Conservation (phyloP, 2,113 vertebrate genomes). For the Cheilinus undulatus region DNA sequence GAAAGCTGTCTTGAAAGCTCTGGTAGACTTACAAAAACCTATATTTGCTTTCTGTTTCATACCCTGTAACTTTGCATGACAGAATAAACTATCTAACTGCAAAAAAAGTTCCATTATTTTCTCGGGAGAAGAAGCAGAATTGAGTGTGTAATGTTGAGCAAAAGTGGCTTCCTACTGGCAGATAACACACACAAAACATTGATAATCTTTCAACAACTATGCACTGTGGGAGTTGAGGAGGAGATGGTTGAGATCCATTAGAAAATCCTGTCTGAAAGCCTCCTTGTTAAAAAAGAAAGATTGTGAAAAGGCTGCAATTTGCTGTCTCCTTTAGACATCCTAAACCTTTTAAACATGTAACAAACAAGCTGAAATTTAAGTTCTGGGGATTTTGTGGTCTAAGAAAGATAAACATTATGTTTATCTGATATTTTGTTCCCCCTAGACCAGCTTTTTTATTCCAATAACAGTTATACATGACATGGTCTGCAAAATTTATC, state of each 20-base stretch:
- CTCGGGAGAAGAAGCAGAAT: not conserved
- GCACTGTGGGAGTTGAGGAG: not conserved
- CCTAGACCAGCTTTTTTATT: fast-evolving
- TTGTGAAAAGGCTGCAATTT: not conserved
- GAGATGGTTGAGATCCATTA: not conserved
- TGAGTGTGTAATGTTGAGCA: not conserved
- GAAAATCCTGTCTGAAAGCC: conserved; percentile 3
- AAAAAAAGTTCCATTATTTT: not conserved
- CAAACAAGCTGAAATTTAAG: not conserved
- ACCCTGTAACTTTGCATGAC: not conserved
- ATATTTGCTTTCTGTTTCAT: not conserved
- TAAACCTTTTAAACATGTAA: conserved; percentile 10
- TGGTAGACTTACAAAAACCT: not conserved
- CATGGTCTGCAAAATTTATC: too few relatives aligned
- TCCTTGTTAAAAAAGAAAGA: conserved; percentile 3
- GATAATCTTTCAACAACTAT: not conserved
- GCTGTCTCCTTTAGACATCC: conserved; percentile 14
- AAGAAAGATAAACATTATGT: not conserved
- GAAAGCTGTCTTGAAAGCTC: not conserved
- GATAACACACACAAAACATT: not conserved
- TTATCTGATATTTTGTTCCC: not conserved
- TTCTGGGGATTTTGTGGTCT: not conserved
- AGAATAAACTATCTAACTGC: not conserved
- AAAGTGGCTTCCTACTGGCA: not conserved
- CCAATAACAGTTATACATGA: too few relatives aligned